These are phyloP conservation scores for Axis porcinus DNA, from an alignment of 2,113 vertebrate species.

Conservation along the genomic window DNA sequence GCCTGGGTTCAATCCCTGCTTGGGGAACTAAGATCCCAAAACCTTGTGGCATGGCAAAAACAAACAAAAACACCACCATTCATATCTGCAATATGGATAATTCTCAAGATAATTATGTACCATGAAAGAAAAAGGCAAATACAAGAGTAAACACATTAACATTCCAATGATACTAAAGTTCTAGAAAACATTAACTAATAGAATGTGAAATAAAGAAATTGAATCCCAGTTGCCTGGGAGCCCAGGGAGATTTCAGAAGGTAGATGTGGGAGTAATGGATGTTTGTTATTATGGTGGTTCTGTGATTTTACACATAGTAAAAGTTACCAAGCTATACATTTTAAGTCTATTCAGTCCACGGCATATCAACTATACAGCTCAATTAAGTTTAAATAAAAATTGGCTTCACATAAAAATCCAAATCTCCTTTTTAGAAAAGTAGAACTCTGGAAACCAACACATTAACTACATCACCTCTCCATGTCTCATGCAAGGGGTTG, in stretches of 20 bases:
- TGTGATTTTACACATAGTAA: background rate
- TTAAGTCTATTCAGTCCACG: background rate
- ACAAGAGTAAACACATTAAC: background rate
- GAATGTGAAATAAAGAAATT: background rate
- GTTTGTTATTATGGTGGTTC: background rate
- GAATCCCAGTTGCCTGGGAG: background rate
- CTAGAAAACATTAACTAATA: background rate
- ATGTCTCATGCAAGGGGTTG: background rate
- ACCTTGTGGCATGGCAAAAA: background rate
- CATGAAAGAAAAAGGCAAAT: background rate
- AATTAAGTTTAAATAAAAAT: background rate
- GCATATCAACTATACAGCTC: background rate
- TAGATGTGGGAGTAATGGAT: too few species aligned
- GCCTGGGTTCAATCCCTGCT: background rate
- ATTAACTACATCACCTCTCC: background rate
- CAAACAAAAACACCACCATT: background rate
- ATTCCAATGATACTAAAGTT: background rate
- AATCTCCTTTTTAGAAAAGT: background rate
- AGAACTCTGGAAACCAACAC: background rate
- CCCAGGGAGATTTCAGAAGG: background rate
- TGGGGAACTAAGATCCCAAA: background rate
- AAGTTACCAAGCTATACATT: background rate
- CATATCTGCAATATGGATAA: background rate
- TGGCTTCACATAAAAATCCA: background rate
- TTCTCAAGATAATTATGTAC: background rate